These are phyloP conservation scores for Baccha elongata DNA, from an alignment of 2,888 invertebrate species.

Conservation along the genomic window DNA sequence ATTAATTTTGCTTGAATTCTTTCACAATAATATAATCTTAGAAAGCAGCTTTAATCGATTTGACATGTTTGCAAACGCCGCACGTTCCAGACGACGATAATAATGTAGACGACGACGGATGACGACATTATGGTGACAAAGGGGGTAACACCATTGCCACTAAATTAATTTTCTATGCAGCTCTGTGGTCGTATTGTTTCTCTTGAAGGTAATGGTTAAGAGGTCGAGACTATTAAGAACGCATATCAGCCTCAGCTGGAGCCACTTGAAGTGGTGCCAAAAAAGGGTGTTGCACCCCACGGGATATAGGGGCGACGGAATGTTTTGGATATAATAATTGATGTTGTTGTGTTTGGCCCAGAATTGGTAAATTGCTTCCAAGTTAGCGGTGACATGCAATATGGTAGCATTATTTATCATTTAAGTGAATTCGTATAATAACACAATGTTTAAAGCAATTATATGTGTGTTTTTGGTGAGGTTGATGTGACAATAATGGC, in stretches of 20 bases:
- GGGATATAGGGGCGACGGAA: slow-evolving; percentile 7
- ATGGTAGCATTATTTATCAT: slow-evolving; percentile 17
- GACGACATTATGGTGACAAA: neutral
- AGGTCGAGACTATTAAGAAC: neutral
- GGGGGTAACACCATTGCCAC: neutral
- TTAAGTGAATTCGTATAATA: slow-evolving; percentile 3
- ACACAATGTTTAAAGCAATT: slow-evolving; percentile 8
- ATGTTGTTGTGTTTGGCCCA: slow-evolving; percentile 22
- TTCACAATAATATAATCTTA: neutral
- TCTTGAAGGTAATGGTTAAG: slow-evolving; percentile 18
- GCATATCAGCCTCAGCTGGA: slow-evolving; percentile 27
- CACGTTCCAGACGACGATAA: neutral
- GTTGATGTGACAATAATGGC: neutral
- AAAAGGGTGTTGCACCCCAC: slow-evolving; percentile 19
- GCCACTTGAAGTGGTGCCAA: slow-evolving; percentile 21
- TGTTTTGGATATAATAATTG: slow-evolving; percentile 43
- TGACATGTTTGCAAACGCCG: neutral
- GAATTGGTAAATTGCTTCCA: slow-evolving; percentile 26
- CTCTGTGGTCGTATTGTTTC: slow-evolving; percentile 26
- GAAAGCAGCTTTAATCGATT: neutral
- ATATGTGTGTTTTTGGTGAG: neutral
- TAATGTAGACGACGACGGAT: neutral
- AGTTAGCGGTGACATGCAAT: slow-evolving; percentile 8
- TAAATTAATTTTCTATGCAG: slow-evolving; percentile 19
- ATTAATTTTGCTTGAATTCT: too few species aligned